Conservation (phyloP, 2,888 invertebrate genomes). For the Philonicus albiceps region DNA sequence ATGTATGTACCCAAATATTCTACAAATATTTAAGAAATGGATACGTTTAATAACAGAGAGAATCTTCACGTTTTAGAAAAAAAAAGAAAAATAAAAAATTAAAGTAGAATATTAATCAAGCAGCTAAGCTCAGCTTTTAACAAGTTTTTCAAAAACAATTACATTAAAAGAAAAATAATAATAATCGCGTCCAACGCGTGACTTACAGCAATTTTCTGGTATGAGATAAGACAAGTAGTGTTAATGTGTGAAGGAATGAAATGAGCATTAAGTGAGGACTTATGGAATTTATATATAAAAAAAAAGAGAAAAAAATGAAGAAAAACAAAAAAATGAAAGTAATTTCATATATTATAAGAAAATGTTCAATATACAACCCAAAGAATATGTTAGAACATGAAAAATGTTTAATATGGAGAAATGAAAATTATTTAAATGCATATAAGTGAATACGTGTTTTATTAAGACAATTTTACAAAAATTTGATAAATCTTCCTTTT, state of each 20-base stretch:
- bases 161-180: slow-evolving; percentile 4
- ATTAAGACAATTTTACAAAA: background rate
- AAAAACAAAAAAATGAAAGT: slow-evolving; percentile 15
- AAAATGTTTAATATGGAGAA: slow-evolving; percentile 3
- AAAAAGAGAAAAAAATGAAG: background rate
- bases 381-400: slow-evolving; percentile 36
- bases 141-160: background rate
- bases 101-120: slow-evolving; percentile 7
- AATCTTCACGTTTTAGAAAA: background rate
- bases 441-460: background rate
- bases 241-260: slow-evolving; percentile 23
- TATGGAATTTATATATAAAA: slow-evolving; percentile 34
- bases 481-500: background rate
- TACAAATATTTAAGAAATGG: background rate
- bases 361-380: slow-evolving; percentile 38
- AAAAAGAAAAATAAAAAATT: background rate
- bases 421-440: background rate
- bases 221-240: slow-evolving; percentile 22
- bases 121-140: slow-evolving; percentile 32
- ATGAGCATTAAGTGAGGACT: background rate
- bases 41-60: background rate
- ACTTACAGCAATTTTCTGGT: slow-evolving; percentile 24
- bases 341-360: slow-evolving; percentile 31
- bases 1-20: background rate
- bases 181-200: slow-evolving; percentile 17